Base-by-base conservation (phyloP, 1,140 invertebrate genomes). In the Euwallacea fornicatus region DNA sequence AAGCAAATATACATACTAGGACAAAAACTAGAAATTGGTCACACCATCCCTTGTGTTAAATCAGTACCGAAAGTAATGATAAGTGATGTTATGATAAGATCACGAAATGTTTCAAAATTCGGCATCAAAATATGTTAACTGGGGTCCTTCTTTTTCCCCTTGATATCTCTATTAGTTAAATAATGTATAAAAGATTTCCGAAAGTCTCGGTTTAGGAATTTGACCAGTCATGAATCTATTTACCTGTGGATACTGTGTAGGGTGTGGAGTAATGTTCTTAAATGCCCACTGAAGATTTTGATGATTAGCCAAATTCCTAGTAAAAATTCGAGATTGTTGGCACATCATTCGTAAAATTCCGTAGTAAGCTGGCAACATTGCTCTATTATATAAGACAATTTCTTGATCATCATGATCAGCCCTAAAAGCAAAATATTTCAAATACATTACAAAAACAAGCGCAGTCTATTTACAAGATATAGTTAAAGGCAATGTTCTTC, bases 271-370 rank as follows among this genome's bases (percentile, higher is more conserved):
- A 64, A 98, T 97, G 80, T 97, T 97, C 78, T 96, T 94, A 81
- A 97, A 97, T 58, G 95, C 95, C 95, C 95, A 98, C 79, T 95
- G 93, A 50, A 97, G 89, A 83, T 98, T 97, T 83, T 97, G 95
- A 85, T 98, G 95, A 72, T 89, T 89, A 0, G 94, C 93, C 33
- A 97, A 83, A 78, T 93, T 89, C 66, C 93, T 86, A 21, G 94
- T 94, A 81, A 97, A 95, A 6, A 87, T 83, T 7, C 89, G 85
- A 0, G 94, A 96, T 77, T 93, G 90, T 76, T 93, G 90, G 81
- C 95, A 97, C 80, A 93, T 96, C 78, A 96, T 86, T 70, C 94
- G 84, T 73, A 97, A 84, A 68, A 98, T 84, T 42, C 94, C 94
- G 81, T 97, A 97, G 82, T 97, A 97, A n/a, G 94, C 92, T 7